Conservation (phyloP, 1,140 invertebrate species). For the Drosophila virilis region DNA sequence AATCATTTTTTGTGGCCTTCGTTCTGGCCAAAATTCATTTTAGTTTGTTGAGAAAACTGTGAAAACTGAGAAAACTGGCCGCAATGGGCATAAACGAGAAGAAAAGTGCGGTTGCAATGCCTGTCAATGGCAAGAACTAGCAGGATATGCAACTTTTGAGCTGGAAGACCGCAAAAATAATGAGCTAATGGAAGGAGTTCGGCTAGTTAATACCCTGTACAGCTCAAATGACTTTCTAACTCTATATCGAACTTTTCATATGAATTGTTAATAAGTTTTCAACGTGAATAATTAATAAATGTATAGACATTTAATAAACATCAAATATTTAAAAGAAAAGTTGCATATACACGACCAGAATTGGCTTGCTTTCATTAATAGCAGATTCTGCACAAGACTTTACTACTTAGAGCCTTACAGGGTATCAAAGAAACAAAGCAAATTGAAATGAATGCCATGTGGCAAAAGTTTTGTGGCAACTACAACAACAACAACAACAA, state of each 20-base stretch:
- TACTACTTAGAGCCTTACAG: not conserved
- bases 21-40: slow-evolving; percentile 63
- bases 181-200: not conserved
- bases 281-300: no score
- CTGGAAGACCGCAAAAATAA: slow-evolving; percentile 1
- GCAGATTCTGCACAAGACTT: no score
- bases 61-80: slow-evolving; percentile 36
- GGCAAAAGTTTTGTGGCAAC: slow-evolving; percentile 69
- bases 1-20: slow-evolving; percentile 70
- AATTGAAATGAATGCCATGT: slow-evolving; percentile 79
- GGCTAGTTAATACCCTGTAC: not conserved
- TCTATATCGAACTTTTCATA: no score
- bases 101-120: slow-evolving; percentile 40
- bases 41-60: slow-evolving; percentile 41
- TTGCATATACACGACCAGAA: no score
- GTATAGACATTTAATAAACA: no score
- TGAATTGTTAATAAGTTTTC: no score
- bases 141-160: slow-evolving; percentile 32
- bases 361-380: no score
- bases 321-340: no score
- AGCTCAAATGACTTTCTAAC: not conserved
- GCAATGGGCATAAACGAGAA: slow-evolving; percentile 45
- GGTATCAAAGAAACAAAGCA: slow-evolving; percentile 53
- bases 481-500: slow-evolving; percentile 14
- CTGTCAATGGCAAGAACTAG: slow-evolving; percentile 62